Percentiles rank a stretch among this genome's conserved stretches.
Conservation (phyloP, 2,113 vertebrate species). For the Chiloscyllium plagiosum region DNA sequence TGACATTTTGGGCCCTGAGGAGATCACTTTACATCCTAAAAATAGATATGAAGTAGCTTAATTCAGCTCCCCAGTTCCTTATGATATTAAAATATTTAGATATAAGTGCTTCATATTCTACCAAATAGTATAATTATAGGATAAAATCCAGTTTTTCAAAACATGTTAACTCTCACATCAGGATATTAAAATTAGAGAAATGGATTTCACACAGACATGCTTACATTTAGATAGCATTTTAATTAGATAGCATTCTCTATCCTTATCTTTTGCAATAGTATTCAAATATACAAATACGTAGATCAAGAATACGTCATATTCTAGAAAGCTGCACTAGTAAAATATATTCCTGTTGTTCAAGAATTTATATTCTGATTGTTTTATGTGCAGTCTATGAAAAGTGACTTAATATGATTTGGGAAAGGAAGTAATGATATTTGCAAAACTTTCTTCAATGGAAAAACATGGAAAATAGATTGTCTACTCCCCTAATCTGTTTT, state of each 20-base stretch:
- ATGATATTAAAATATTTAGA: not conserved
- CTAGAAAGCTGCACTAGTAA: not conserved
- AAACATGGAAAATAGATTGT: not conserved
- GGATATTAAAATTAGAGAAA: not conserved
- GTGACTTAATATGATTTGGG: not conserved
- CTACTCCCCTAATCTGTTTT: not conserved
- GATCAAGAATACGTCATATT: not conserved
- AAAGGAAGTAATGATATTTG: not conserved
- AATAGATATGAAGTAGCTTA: not conserved
- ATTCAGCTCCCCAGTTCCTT: not conserved
- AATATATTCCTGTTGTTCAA: not conserved
- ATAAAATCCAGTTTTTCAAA: not conserved
- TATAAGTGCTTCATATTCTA: not conserved
- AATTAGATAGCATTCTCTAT: not conserved
- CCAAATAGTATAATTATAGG: not conserved
- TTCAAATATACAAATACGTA: not conserved
- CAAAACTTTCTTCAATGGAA: not conserved
- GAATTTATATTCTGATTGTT: not conserved
- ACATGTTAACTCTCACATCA: not conserved
- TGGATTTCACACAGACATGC: not conserved
- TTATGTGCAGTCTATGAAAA: not conserved
- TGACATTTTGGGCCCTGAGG: not conserved
- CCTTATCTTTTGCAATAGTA: not conserved
- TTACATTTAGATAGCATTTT: not conserved
- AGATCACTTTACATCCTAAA: not conserved